These are phyloP conservation scores for Elephantulus edwardii DNA, from an alignment of 2,113 vertebrate species.

Conservation along the genomic window DNA sequence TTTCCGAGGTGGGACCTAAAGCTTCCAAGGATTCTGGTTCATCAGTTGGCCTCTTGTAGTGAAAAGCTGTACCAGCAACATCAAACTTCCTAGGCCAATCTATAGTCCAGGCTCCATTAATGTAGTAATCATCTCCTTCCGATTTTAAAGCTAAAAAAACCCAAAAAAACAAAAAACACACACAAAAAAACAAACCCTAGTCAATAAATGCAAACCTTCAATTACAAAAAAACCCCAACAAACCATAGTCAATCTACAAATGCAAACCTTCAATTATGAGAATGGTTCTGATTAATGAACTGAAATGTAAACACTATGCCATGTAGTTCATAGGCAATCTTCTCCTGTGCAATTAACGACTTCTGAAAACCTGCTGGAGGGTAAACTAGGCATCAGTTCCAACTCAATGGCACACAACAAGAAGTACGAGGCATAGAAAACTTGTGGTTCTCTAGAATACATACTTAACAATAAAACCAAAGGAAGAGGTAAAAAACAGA, in stretches of 20 bases:
- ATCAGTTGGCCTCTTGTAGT: conserved; percentile 95
- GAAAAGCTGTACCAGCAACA: conserved; percentile 95
- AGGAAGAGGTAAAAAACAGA: conserved; percentile 34
- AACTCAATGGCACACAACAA: no score
- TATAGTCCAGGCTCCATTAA: conserved; percentile 99
- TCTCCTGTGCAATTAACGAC: no score
- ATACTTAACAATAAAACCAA: background rate
- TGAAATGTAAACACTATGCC: conserved; percentile 68
- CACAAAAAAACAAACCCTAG: conserved; percentile 79
- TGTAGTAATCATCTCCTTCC: conserved; percentile 96
- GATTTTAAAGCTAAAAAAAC: conserved; percentile 94
- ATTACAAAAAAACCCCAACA: conserved; percentile 56
- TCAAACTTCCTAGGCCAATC: conserved; percentile 99
- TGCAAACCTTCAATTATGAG: conserved; percentile 21
- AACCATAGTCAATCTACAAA: conserved; percentile 72
- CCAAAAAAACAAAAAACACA: conserved; percentile 57
- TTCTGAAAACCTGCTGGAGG: no score
- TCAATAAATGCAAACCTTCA: conserved; percentile 41
- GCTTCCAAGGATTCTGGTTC: conserved; percentile 96
- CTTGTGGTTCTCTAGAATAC: background rate
- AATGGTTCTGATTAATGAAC: conserved; percentile 1
- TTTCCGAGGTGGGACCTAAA: conserved; percentile 94
- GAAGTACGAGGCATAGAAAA: background rate
- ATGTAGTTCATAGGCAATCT: conserved; percentile 29
- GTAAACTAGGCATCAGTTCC: no score